Conservation (phyloP, 2,888 invertebrate genomes). For the Crematogaster levior region DNA sequence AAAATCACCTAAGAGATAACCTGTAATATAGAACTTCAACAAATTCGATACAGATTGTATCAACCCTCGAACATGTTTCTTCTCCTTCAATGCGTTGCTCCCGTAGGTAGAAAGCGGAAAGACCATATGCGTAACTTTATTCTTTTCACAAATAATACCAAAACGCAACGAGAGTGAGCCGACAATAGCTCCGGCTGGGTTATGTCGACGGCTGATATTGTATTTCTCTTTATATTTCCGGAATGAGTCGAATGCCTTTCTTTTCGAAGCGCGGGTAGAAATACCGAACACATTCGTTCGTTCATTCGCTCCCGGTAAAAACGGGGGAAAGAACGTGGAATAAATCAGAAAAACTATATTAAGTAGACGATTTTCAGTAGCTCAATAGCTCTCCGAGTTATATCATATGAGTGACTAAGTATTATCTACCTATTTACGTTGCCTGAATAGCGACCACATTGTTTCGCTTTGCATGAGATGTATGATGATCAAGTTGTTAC, state of each 20-base stretch:
- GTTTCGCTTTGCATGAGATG: constrained; percentile 27
- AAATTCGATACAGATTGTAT: constrained; percentile 4
- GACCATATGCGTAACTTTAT: constrained; percentile 28
- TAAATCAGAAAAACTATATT: constrained; percentile 41
- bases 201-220: constrained; percentile 45
- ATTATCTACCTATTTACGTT: constrained; percentile 42
- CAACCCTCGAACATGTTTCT: background rate
- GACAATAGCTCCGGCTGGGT: constrained; percentile 32
- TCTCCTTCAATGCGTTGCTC: constrained; percentile 9
- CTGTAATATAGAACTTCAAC: background rate
- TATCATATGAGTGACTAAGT: constrained; percentile 45
- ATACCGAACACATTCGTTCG: constrained; percentile 20
- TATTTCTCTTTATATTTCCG: constrained; percentile 54
- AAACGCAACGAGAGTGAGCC: constrained; percentile 22
- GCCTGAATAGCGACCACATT: constrained; percentile 35
- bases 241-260: constrained; percentile 46
- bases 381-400: constrained; percentile 29
- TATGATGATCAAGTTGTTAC: constrained; percentile 43
- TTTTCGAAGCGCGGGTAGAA: constrained; percentile 27
- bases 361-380: constrained; percentile 44
- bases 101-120: background rate
- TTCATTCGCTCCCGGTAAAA: background rate
- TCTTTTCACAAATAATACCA: constrained; percentile 43
- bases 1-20: background rate
- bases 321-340: constrained; percentile 14